Conservation (phyloP, 1,140 invertebrate genomes). For the Melipona quadrifasciata region DNA sequence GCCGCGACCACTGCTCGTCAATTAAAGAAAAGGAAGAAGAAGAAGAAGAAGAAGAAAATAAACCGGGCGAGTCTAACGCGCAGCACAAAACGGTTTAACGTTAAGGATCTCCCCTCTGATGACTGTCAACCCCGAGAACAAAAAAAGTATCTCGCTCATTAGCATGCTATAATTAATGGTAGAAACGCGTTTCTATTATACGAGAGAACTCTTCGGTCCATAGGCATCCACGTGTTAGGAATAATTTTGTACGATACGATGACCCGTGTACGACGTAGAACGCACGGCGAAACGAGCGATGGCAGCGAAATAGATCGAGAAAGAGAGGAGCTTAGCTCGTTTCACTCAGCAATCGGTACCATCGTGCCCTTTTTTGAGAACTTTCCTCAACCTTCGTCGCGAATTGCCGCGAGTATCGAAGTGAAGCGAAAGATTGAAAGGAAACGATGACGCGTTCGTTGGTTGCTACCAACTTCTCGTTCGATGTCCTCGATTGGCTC, state of each 20-base stretch:
- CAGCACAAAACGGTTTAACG: constrained; percentile 23
- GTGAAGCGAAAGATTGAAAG: neutral
- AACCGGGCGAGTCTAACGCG: constrained; percentile 16
- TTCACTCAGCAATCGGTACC: neutral
- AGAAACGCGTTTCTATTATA: constrained; percentile 14
- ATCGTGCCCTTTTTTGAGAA: constrained; percentile 7
- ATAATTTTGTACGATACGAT: constrained; percentile 52
- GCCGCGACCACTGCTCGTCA: constrained; percentile 36
- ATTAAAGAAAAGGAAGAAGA: constrained; percentile 31
- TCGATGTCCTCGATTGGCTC: neutral
- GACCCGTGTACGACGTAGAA: neutral
- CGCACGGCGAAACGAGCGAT: neutral
- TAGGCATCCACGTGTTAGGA: constrained; percentile 20
- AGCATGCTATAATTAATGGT: constrained; percentile 24
- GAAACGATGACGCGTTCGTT: neutral
- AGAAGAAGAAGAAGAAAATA: neutral
- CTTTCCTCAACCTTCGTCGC: neutral
- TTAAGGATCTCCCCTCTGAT: neutral
- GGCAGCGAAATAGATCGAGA: neutral
- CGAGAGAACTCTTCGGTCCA: neutral
- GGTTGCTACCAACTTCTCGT: neutral
- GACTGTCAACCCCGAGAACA: neutral
- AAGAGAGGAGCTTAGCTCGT: neutral
- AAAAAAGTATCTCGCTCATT: constrained; percentile 27
- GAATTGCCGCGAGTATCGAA: neutral